These are phyloP conservation scores for Anoplolepis gracilipes DNA, from an alignment of 1,140 invertebrate genomes.

Conservation along the genomic window DNA sequence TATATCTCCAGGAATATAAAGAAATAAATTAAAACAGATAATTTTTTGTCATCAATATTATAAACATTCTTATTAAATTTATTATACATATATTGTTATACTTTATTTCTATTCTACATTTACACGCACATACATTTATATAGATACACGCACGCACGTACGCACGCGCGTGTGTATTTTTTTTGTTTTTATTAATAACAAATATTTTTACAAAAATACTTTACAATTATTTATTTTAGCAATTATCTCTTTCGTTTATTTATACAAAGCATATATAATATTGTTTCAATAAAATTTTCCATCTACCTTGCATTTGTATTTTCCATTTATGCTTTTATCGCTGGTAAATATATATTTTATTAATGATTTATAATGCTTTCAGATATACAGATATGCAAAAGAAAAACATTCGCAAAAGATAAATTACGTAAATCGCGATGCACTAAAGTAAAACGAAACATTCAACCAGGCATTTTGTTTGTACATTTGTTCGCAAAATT, in stretches of 20 bases:
- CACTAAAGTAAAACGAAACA: slow-evolving; percentile 1
- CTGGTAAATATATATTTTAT: slow-evolving; percentile 39
- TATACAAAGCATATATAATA: background rate
- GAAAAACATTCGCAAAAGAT: slow-evolving; percentile 6
- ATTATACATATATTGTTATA: background rate
- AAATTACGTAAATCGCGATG: slow-evolving; percentile 15
- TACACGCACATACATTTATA: background rate
- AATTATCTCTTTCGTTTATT: slow-evolving; percentile 9
- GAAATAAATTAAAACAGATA: background rate
- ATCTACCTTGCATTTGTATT: slow-evolving; percentile 8
- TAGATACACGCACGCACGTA: too few relatives aligned
- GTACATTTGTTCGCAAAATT: slow-evolving; percentile 40
- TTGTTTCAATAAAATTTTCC: slow-evolving; percentile 7
- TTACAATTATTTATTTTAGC: background rate
- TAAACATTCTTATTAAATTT: background rate
- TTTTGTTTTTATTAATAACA: background rate
- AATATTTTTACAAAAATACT: background rate
- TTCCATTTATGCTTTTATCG: background rate
- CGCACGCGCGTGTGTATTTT: too few relatives aligned
- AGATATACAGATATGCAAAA: background rate
- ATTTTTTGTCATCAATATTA: background rate
- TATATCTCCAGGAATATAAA: background rate
- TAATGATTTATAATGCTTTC: slow-evolving; percentile 21
- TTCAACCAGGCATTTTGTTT: slow-evolving; percentile 19
- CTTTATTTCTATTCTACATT: background rate